Evolutionary conservation across 2,797 vertebrate genomes (phyloP).

Genomic region (Adrianichthys oophorus): DNA sequence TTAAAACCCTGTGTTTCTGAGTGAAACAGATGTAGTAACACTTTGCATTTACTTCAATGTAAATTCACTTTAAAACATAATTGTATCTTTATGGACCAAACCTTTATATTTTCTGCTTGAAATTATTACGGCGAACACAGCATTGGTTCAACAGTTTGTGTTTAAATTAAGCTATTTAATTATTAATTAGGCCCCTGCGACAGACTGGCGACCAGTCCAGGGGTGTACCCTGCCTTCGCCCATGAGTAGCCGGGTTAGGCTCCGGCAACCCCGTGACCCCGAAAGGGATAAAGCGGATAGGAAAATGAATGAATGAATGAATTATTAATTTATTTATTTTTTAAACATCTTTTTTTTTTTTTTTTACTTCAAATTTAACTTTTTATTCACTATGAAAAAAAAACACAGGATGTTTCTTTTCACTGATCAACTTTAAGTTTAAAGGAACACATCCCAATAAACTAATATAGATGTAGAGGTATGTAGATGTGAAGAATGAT

Average conservation of each 20-base stretch:
- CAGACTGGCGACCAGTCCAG: no score
- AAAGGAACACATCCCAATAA: slow-evolving; percentile 27
- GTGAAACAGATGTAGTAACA: no score
- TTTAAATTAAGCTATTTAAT: slow-evolving; percentile 9
- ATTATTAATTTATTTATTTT: slow-evolving; percentile 21
- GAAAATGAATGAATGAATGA: no score
- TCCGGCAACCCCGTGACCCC: no score
- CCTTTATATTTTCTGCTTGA: slow-evolving; percentile 40
- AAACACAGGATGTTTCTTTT: background rate
- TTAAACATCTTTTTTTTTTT: slow-evolving; percentile 21
- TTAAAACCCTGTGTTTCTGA: no score
- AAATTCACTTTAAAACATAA: slow-evolving; percentile 57
- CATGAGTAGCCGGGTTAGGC: no score
- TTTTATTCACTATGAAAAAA: slow-evolving; percentile 32
- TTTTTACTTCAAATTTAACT: slow-evolving; percentile 47
- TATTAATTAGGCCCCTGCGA: no score
- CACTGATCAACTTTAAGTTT: slow-evolving; percentile 23
- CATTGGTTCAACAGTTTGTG: slow-evolving; percentile 18
- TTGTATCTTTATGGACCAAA: slow-evolving; percentile 55
- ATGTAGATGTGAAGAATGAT: slow-evolving; percentile 5
- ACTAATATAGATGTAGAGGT: background rate
- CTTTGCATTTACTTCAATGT: no score
- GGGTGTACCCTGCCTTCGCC: no score
- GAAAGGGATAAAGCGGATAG: no score
- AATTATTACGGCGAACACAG: slow-evolving; percentile 42